Conservation (phyloP, 2,888 invertebrate species). For the Aricia artaxerxes region DNA sequence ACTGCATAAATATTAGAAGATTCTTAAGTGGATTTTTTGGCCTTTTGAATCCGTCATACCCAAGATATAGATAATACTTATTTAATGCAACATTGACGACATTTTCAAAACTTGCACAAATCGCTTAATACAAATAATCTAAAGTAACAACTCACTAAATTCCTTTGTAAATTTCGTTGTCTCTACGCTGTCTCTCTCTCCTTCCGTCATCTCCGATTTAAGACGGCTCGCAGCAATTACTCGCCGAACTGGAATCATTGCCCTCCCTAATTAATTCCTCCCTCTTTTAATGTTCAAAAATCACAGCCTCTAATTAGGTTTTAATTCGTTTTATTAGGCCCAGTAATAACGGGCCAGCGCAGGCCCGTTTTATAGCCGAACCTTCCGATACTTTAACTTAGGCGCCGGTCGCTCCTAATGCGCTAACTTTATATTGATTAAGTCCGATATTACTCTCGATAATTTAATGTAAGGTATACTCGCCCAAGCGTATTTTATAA, state of each 20-base stretch:
- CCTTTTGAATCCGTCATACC: too few species aligned
- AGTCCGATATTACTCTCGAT: conserved; percentile 33
- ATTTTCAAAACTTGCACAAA: too few species aligned
- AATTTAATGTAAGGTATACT: conserved; percentile 19
- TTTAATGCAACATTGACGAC: too few species aligned
- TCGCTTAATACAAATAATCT: too few species aligned
- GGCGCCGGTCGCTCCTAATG: conserved; percentile 40
- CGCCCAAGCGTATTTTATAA: background rate
- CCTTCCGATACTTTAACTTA: conserved; percentile 49
- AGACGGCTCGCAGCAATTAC: conserved; percentile 65
- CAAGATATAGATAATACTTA: too few species aligned
- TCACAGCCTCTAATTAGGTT: conserved; percentile 78
- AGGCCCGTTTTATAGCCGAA: conserved; percentile 51
- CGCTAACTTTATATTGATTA: conserved; percentile 38
- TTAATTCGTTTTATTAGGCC: conserved; percentile 79
- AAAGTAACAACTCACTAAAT: background rate
- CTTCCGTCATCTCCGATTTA: conserved; percentile 45
- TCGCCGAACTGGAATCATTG: conserved; percentile 75
- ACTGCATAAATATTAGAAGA: too few species aligned
- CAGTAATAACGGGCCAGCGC: conserved; percentile 60
- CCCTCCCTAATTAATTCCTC: conserved; percentile 77
- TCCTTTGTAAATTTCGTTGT: background rate
- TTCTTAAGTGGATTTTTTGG: too few species aligned
- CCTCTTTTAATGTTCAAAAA: conserved; percentile 80
- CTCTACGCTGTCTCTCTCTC: background rate